Percentiles rank a stretch among this genome's conserved stretches.
Conservation (phyloP, 2,888 invertebrate species). For the Tetheella fluctuosa region DNA sequence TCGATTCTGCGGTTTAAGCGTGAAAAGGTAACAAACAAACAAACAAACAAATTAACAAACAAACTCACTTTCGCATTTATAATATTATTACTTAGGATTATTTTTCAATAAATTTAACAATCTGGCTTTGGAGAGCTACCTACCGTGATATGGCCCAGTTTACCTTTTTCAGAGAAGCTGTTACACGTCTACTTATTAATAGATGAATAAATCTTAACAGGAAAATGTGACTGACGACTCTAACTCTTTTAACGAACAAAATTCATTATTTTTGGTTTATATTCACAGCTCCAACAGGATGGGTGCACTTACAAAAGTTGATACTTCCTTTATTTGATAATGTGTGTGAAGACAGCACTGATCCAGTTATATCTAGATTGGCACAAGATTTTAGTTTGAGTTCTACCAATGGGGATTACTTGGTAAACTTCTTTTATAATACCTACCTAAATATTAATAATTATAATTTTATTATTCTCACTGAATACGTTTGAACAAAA, state of each 20-base stretch:
- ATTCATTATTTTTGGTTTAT: not conserved
- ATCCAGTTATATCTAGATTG: constrained; percentile 49
- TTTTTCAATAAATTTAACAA: no score
- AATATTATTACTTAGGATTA: no score
- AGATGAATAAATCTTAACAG: no score
- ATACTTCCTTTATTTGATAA: constrained; percentile 72
- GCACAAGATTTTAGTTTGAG: constrained; percentile 61
- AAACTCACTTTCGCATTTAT: no score
- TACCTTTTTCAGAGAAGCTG: no score
- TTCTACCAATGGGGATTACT: constrained; percentile 54
- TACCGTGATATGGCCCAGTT: no score
- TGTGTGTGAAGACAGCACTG: constrained; percentile 66
- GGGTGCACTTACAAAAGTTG: constrained; percentile 67
- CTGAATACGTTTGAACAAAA: not conserved
- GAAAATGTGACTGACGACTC: no score
- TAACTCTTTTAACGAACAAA: not conserved
- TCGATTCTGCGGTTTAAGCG: no score
- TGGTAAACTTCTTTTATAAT: constrained; percentile 44
- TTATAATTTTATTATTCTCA: not conserved
- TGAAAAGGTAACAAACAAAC: no score
- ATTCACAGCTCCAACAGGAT: constrained; percentile 58
- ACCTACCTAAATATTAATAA: not conserved
- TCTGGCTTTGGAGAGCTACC: no score
- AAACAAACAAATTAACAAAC: no score
- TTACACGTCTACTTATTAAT: no score